phyloP scores from a whole-genome alignment of 2,888 invertebrate species.

The Pseudococcus viburni region DNA sequence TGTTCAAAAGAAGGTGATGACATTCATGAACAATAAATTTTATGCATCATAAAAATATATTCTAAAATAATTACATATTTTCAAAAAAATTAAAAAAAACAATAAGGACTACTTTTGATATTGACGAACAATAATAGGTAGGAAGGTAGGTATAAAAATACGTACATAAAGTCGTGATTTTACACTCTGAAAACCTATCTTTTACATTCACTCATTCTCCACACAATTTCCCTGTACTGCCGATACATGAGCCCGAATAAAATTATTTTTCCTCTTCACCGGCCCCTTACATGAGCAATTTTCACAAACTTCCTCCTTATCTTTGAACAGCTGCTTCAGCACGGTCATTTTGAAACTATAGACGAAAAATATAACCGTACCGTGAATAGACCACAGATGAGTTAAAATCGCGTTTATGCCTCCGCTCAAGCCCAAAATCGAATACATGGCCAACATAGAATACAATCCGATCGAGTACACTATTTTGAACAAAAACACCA shows the following conservation, averaged over 20 bases:
- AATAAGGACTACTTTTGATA: too few relatives aligned
- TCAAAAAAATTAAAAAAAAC: too few relatives aligned
- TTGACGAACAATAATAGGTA: too few relatives aligned
- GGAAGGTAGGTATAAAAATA: too few relatives aligned
- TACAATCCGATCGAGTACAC: not conserved
- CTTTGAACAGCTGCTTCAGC: not conserved
- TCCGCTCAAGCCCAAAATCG: not conserved
- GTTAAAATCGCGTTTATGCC: not conserved
- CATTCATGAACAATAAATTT: too few relatives aligned
- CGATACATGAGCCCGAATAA: not conserved
- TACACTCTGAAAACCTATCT: too few relatives aligned
- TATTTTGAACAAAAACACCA: constrained; percentile 7
- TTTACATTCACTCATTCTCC: not conserved
- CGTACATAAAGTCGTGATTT: too few relatives aligned
- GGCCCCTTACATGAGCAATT: not conserved
- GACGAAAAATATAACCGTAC: not conserved
- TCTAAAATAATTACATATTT: too few relatives aligned
- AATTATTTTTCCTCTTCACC: not conserved
- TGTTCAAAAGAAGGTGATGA: too few relatives aligned
- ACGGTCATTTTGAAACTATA: constrained; percentile 4
- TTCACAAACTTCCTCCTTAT: not conserved
- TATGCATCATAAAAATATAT: too few relatives aligned
- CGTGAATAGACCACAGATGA: not conserved
- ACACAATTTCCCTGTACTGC: not conserved
- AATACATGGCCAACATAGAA: not conserved